Conservation (phyloP, 2,113 vertebrate species). For the Illadopsis cleaveri region DNA sequence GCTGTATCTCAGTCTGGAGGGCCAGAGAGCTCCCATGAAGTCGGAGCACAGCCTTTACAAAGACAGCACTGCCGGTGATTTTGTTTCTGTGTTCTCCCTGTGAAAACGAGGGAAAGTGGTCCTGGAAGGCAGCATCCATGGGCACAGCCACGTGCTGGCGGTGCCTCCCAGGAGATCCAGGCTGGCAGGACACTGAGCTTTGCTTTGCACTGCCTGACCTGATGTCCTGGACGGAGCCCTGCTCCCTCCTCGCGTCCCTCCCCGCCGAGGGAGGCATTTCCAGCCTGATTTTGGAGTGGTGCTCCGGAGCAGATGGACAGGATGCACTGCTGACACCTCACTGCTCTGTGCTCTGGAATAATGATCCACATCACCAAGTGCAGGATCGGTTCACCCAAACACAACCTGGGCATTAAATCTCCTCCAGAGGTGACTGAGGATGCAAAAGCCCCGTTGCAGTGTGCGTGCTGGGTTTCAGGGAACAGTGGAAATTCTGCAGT, state of each 20-base stretch:
- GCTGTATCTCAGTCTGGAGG: background rate
- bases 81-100: background rate
- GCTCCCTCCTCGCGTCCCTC: background rate
- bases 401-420: background rate
- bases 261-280: fast-evolving
- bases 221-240: background rate
- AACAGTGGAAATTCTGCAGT: background rate
- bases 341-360: background rate
- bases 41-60: background rate
- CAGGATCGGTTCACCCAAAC: fast-evolving
- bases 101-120: background rate
- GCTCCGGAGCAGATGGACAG: background rate
- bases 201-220: background rate
- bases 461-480: background rate
- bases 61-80: background rate
- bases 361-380: fast-evolving
- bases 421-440: background rate
- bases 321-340: fast-evolving
- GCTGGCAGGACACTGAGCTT: background rate
- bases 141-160: fast-evolving
- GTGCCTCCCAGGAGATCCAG: background rate
- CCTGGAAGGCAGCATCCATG: fast-evolving
- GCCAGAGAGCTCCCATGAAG: background rate
- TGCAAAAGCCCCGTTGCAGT: background rate
- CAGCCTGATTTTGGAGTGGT: background rate